These are phyloP conservation scores for Drosophila hydei DNA, from an alignment of 1,140 invertebrate genomes.

Conservation along the genomic window DNA sequence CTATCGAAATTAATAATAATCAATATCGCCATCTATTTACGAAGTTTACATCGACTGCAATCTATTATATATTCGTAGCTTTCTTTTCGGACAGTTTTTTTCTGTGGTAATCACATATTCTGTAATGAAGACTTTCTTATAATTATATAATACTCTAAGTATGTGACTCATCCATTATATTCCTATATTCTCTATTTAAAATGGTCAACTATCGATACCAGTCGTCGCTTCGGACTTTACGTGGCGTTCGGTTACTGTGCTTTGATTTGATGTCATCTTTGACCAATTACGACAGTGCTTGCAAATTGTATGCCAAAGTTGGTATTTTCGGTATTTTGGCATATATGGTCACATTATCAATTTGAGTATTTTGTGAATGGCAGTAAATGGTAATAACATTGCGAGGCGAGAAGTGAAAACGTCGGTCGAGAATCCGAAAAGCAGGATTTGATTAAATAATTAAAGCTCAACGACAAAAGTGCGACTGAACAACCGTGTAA, in stretches of 20 bases:
- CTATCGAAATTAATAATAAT: too few relatives aligned
- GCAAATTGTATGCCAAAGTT: too few relatives aligned
- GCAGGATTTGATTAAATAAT: slow-evolving; percentile 27
- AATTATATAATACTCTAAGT: too few relatives aligned
- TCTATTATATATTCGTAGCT: too few relatives aligned
- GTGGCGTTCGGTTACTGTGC: not conserved
- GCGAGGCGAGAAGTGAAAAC: slow-evolving; percentile 49
- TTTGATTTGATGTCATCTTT: not conserved
- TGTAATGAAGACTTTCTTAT: too few relatives aligned
- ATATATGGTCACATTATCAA: slow-evolving; percentile 18
- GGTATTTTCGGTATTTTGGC: slow-evolving; percentile 14
- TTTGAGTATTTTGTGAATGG: slow-evolving; percentile 40
- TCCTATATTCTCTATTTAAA: not conserved
- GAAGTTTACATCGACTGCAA: too few relatives aligned
- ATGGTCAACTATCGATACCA: not conserved
- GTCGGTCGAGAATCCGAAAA: slow-evolving; percentile 25
- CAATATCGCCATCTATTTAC: not conserved
- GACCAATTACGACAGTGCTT: not conserved
- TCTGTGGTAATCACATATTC: too few relatives aligned
- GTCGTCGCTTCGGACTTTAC: not conserved
- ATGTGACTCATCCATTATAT: not conserved
- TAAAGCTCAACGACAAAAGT: not conserved
- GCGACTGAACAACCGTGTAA: not conserved
- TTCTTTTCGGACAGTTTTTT: too few relatives aligned
- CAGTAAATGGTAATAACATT: slow-evolving; percentile 52